Percentiles rank a stretch among this genome's conserved stretches.
Evolutionary conservation across 2,797 vertebrate species (phyloP).

Genomic region (Bovichtus variegatus): DNA sequence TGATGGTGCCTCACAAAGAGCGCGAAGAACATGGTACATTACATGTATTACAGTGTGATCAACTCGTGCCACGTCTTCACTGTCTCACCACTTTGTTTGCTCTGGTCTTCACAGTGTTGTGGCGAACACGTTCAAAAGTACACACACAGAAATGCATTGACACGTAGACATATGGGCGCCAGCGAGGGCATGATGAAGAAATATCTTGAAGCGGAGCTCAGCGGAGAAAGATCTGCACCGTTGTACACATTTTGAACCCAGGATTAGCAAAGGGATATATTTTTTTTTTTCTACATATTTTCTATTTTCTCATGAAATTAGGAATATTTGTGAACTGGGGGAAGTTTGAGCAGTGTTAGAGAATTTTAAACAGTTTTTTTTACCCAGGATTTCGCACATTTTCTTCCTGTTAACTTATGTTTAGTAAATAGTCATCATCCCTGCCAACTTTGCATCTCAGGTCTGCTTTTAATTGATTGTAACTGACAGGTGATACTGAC

Average conservation of each 20-base stretch:
- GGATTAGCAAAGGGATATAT: too few relatives aligned
- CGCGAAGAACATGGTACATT: too few relatives aligned
- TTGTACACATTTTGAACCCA: too few relatives aligned
- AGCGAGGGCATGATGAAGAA: neutral
- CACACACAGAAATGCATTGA: neutral
- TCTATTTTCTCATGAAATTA: neutral
- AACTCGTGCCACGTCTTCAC: neutral
- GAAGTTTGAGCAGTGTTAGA: neutral
- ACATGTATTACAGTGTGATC: too few relatives aligned
- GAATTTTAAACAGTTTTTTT: neutral
- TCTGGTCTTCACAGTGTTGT: neutral
- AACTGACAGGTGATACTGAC: slow-evolving; percentile 84
- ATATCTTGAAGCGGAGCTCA: too few relatives aligned
- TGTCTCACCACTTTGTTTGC: neutral
- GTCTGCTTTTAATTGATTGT: neutral
- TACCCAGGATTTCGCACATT: neutral
- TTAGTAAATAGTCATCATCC: neutral
- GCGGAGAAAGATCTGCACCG: too few relatives aligned
- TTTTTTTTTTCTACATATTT: neutral
- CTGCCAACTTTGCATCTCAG: neutral
- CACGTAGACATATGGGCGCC: too few relatives aligned
- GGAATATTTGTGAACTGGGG: neutral
- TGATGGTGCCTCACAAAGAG: slow-evolving; percentile 27
- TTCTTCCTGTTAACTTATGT: neutral
- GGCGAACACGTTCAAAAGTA: neutral